These are phyloP conservation scores for Drosophila anomelani DNA, from an alignment of 2,888 invertebrate genomes.

Conservation along the genomic window DNA sequence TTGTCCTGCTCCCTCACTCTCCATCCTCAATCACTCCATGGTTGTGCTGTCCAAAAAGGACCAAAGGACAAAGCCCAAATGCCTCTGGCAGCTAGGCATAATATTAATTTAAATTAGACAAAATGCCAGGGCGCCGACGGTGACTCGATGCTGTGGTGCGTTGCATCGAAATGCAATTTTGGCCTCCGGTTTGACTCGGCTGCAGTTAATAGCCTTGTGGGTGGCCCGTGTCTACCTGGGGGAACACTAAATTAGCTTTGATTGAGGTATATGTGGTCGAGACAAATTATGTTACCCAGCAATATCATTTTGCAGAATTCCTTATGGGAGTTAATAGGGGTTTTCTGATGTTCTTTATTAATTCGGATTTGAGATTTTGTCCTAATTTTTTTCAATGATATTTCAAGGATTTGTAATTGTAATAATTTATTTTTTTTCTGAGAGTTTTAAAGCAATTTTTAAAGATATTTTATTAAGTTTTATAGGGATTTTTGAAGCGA, in stretches of 20 bases:
- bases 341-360: not conserved
- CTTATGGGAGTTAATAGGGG: not conserved
- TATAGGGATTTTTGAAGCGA: not conserved
- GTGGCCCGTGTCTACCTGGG: slow-evolving; percentile 14
- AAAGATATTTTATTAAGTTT: no score
- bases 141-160: slow-evolving; percentile 2
- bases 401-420: no score
- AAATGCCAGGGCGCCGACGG: slow-evolving; percentile 39
- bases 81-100: slow-evolving; percentile 62
- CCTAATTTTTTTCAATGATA: no score
- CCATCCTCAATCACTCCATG: not conserved
- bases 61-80: slow-evolving; percentile 49
- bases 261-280: slow-evolving; percentile 3
- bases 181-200: slow-evolving; percentile 8
- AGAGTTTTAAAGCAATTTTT: no score
- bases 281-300: slow-evolving; percentile 13
- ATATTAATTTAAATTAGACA: slow-evolving; percentile 80
- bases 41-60: slow-evolving; percentile 23
- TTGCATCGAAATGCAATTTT: slow-evolving; percentile 44
- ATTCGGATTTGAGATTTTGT: no score
- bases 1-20: not conserved
- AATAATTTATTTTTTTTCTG: no score
- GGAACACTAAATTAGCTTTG: slow-evolving; percentile 10
- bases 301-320: not conserved
- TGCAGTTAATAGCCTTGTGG: slow-evolving; percentile 21